Evolutionary conservation across 2,113 vertebrate species (phyloP).

Genomic region (Parotia lawesii): DNA sequence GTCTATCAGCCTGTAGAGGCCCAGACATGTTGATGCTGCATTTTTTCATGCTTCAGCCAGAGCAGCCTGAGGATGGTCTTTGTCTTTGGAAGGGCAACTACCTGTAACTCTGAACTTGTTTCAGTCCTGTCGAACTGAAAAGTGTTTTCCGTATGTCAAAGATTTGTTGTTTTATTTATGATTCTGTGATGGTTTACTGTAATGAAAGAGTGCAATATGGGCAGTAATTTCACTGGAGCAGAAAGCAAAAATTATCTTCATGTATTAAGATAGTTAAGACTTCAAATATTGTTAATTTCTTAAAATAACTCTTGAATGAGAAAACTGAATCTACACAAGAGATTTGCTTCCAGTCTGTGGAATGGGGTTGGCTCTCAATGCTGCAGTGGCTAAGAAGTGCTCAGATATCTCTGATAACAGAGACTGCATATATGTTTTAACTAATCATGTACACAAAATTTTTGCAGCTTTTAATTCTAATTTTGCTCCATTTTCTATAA

Average conservation of each 20-base stretch:
- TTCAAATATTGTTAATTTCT: not conserved
- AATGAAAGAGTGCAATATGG: not conserved
- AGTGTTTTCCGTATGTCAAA: not conserved
- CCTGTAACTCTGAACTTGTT: not conserved
- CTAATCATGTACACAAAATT: not conserved
- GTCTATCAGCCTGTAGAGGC: not conserved
- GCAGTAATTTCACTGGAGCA: not conserved
- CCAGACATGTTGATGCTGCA: not conserved
- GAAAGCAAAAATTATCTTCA: not conserved
- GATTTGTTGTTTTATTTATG: not conserved
- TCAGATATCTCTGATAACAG: not conserved
- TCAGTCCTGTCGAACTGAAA: not conserved
- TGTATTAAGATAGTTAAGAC: not conserved
- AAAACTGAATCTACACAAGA: not conserved
- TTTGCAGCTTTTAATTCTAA: not conserved
- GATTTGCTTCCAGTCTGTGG: not conserved
- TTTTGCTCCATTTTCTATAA: not conserved
- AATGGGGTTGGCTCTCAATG: not conserved
- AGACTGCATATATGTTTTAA: not conserved
- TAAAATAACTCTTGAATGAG: not conserved
- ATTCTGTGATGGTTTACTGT: not conserved
- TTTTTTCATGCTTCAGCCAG: not conserved
- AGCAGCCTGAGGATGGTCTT: not conserved
- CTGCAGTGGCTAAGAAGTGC: not conserved
- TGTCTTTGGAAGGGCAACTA: not conserved